phyloP scores from a whole-genome alignment of 2,113 vertebrate species.

The Peromyscus leucopus region DNA sequence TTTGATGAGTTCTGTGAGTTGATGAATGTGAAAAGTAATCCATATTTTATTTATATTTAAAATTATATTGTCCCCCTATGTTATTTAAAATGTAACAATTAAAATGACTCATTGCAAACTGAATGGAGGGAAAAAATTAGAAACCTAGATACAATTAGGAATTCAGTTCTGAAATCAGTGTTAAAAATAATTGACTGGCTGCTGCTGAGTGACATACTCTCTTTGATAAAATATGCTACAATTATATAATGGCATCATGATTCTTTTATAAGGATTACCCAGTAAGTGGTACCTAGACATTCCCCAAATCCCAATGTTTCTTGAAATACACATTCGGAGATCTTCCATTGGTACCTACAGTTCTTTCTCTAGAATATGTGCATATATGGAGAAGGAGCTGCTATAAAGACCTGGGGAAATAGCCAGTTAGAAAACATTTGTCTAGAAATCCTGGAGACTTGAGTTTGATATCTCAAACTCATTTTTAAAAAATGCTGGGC shows the following conservation, averaged over 20 bases:
- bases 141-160: not conserved
- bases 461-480: not conserved
- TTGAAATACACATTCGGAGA: not conserved
- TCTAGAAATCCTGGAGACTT: not conserved
- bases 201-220: not conserved
- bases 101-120: not conserved
- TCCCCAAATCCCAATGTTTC: not conserved
- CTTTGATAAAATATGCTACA: not conserved
- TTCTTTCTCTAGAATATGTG: too few relatives aligned
- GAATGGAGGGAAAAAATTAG: not conserved
- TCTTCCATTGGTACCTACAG: not conserved
- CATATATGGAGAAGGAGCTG: not conserved
- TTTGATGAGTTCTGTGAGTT: not conserved
- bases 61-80: not conserved
- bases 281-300: not conserved
- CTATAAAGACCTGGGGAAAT: accelerated
- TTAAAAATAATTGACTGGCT: not conserved
- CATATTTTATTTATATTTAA: not conserved
- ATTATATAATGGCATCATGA: not conserved
- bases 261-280: not conserved
- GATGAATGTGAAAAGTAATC: not conserved
- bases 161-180: not conserved
- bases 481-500: not conserved
- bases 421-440: not conserved
- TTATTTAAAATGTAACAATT: not conserved